Evolutionary conservation across 2,888 invertebrate species (phyloP).

Genomic region (Pilophorus perplexus): DNA sequence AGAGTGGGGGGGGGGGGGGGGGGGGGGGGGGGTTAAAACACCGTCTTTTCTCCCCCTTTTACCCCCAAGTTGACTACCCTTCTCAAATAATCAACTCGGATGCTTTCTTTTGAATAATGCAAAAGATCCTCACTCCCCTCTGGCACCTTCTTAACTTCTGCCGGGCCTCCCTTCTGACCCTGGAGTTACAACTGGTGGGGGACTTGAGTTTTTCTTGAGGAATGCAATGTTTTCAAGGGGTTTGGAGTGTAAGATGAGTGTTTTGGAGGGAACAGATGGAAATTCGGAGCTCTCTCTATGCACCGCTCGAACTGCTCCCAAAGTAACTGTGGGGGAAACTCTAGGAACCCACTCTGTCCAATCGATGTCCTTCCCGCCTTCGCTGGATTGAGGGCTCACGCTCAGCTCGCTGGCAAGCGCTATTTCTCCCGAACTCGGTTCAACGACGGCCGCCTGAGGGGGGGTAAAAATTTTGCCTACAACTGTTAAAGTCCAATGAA

Average conservation of each 20-base stretch:
- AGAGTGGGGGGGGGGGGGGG: no score
- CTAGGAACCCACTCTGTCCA: no score
- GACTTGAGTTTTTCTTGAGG: background rate
- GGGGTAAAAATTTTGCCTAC: no score
- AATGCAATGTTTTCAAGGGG: background rate
- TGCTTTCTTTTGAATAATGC: conserved; percentile 32
- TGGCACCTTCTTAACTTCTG: background rate
- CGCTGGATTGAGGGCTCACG: no score
- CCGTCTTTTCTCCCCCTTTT: conserved; percentile 1
- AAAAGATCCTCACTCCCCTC: conserved; percentile 17
- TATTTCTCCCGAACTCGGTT: no score
- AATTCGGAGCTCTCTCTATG: conserved; percentile 12
- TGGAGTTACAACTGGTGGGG: background rate
- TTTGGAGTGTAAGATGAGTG: background rate
- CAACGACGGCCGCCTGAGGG: no score
- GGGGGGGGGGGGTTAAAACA: no score
- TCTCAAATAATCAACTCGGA: conserved; percentile 31
- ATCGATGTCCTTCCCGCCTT: no score
- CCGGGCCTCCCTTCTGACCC: background rate
- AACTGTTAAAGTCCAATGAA: no score
- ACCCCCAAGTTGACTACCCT: conserved; percentile 22
- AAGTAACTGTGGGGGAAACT: no score
- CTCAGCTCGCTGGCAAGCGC: no score
- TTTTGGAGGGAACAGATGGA: conserved; percentile 17
- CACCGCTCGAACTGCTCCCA: no score